Evolutionary conservation across 1,140 invertebrate genomes (phyloP).

Genomic region (Linepithema humile): DNA sequence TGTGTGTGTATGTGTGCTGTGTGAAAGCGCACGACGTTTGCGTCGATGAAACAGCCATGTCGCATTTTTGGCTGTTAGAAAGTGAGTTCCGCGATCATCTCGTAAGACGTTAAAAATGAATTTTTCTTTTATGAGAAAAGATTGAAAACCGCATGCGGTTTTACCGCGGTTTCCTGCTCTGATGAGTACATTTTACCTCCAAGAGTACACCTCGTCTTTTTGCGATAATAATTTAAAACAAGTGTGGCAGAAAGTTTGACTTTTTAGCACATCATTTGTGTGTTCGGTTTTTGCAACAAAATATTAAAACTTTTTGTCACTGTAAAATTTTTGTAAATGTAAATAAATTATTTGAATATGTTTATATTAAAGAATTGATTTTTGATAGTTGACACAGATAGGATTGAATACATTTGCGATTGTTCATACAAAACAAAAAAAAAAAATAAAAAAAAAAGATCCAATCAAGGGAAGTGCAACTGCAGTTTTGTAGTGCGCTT

Average conservation of each 20-base stretch:
- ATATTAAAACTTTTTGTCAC: too few species aligned
- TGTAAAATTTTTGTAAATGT: too few species aligned
- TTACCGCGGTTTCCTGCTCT: background rate
- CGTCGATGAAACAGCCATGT: background rate
- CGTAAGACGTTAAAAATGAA: background rate
- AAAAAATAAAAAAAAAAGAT: background rate
- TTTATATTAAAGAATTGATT: background rate
- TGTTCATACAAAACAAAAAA: background rate
- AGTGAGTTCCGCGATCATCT: background rate
- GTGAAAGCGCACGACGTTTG: background rate
- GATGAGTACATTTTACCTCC: background rate
- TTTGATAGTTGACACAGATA: background rate
- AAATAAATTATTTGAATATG: background rate
- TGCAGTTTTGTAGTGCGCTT: conserved; percentile 25
- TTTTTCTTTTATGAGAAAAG: background rate
- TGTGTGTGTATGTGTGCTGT: background rate
- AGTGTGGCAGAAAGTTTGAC: background rate
- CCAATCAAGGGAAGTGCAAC: conserved; percentile 20
- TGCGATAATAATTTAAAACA: background rate
- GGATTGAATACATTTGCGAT: conserved; percentile 12
- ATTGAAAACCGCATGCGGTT: background rate
- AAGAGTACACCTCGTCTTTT: background rate
- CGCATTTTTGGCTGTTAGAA: conserved; percentile 23
- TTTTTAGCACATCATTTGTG: background rate
- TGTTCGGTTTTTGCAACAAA: too few species aligned